Evolutionary conservation across 2,888 invertebrate species (phyloP).

Genomic region (Drosophila melanocephala): DNA sequence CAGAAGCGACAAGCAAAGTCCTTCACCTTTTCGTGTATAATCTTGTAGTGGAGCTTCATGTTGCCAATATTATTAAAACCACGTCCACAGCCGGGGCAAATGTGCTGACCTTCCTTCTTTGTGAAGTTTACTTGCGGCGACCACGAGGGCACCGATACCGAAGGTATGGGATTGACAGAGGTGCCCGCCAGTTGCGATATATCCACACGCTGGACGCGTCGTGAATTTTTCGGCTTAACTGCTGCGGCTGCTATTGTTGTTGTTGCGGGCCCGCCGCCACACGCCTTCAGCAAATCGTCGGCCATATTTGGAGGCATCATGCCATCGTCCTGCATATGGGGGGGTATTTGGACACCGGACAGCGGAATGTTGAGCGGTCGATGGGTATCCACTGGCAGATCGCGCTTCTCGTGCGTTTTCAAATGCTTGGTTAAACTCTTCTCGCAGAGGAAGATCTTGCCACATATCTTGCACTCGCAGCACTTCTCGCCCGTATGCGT

Average conservation of each 20-base stretch:
- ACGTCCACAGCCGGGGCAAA: constrained; percentile 83
- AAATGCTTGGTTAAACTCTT: constrained; percentile 83
- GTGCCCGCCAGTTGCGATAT: constrained; percentile 82
- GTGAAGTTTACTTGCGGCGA: constrained; percentile 84
- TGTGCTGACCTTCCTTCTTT: constrained; percentile 84
- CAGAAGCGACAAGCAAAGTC: constrained; percentile 83
- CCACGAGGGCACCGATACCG: constrained; percentile 83
- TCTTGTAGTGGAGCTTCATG: constrained; percentile 83
- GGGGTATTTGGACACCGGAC: constrained; percentile 38
- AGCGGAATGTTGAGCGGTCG: constrained; percentile 75
- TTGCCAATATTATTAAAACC: constrained; percentile 84
- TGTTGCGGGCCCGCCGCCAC: constrained; percentile 62
- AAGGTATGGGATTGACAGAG: constrained; percentile 82
- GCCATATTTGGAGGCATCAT: constrained; percentile 64
- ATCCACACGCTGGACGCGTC: constrained; percentile 82
- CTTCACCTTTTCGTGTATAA: constrained; percentile 84
- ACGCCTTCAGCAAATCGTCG: constrained; percentile 81
- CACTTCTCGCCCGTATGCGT: constrained; percentile 83
- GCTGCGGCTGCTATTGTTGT: constrained; percentile 38
- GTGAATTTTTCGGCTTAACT: constrained; percentile 80
- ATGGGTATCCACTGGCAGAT: constrained; percentile 70
- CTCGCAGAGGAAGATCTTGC: constrained; percentile 83
- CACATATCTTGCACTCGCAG: constrained; percentile 83
- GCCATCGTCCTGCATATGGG: constrained; percentile 42
- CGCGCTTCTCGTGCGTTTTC: constrained; percentile 83